phyloP scores from a whole-genome alignment of 2,113 vertebrate genomes.

The Callipepla californica region DNA sequence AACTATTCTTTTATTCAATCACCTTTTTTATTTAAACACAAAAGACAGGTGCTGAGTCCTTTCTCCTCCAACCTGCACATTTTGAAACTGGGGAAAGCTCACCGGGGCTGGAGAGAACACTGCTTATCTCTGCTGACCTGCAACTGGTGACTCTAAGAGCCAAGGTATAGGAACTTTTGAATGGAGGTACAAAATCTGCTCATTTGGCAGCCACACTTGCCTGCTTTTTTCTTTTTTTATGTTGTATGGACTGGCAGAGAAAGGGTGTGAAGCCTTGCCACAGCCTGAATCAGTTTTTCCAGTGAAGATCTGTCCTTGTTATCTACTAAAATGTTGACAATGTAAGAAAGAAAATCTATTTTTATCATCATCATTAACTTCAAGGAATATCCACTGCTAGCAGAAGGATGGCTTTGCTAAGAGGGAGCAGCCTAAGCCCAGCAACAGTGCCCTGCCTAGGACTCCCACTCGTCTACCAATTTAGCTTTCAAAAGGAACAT shows the following conservation, averaged over 20 bases:
- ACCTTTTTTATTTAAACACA: background rate
- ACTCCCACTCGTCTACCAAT: background rate
- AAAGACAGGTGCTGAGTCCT: background rate
- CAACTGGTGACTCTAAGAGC: background rate
- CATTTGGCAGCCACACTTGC: background rate
- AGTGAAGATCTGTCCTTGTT: conserved; percentile 13
- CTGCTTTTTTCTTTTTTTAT: background rate
- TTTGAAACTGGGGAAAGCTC: background rate
- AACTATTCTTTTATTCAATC: background rate
- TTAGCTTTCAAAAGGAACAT: background rate
- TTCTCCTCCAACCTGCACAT: background rate
- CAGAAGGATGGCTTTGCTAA: background rate
- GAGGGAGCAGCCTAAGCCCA: background rate
- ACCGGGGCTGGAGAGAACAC: background rate
- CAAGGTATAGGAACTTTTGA: background rate
- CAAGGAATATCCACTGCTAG: background rate
- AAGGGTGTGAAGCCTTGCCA: background rate
- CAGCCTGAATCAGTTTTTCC: conserved; percentile 33
- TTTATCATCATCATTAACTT: conserved; percentile 20
- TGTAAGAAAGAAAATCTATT: conserved; percentile 26
- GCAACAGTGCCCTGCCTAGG: background rate
- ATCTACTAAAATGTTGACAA: conserved; percentile 35
- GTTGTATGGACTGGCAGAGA: background rate
- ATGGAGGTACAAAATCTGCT: background rate
- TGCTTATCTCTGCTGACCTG: background rate